These are phyloP conservation scores for Morbakka virulenta DNA, from an alignment of 30 jellyfish, hydroid and myxozoan genomes.

Conservation along the genomic window DNA sequence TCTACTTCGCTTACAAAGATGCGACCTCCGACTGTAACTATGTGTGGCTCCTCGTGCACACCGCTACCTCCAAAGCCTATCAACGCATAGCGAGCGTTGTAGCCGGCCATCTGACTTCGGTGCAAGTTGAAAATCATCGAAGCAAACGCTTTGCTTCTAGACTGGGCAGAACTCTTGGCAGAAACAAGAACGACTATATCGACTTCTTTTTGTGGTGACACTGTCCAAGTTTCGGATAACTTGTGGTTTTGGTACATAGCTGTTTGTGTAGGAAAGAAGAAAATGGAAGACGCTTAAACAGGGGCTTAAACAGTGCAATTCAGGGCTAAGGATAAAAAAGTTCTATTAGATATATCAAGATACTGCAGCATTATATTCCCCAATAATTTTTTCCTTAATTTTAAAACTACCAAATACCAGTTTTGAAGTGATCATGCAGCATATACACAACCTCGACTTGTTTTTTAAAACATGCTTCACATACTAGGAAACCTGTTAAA, in stretches of 20 bases:
- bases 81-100: conserved; percentile 77
- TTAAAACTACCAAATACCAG: no score
- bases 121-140: conserved; percentile 18
- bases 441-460: no score
- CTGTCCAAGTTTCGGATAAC: conserved; percentile 57
- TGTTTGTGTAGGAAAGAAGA: no score
- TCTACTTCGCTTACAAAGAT: conserved; percentile 47
- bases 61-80: conserved; percentile 95
- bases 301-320: no score
- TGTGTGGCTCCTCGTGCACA: conserved; percentile 82
- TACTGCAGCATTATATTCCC: no score
- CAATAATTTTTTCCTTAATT: no score
- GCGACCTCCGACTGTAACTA: conserved; percentile 64
- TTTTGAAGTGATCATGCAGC: no score
- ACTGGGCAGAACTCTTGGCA: conserved; percentile 46
- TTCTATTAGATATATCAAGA: no score
- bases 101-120: conserved; percentile 37
- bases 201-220: conserved; percentile 64
- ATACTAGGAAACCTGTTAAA: no score
- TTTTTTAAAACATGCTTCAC: no score
- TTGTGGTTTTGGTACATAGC: conserved; percentile 28
- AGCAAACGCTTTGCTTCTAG: conserved; percentile 43
- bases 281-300: no score
- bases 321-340: background rate
- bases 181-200: conserved; percentile 89